Percentiles rank a stretch among this genome's conserved stretches.
phyloP scores from a whole-genome alignment of 35 echinoderm and acorn worm genomes.

The Ophiothrix spiculata region DNA sequence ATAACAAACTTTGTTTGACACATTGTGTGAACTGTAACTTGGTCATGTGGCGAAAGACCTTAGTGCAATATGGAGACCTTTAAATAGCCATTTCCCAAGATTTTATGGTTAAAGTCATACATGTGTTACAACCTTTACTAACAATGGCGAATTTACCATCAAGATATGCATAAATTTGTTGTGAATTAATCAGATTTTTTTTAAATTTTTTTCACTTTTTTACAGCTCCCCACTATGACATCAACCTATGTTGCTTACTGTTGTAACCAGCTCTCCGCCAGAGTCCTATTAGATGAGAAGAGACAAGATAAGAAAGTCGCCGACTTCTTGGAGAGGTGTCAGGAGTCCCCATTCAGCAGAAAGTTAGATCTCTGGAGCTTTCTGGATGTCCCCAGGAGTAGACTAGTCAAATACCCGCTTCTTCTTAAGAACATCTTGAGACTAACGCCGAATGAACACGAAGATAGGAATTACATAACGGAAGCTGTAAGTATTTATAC shows the following conservation, averaged over 20 bases:
- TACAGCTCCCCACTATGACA: conserved; percentile 75
- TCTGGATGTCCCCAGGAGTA: conserved; percentile 88
- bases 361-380: conserved; percentile 99
- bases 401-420: conserved; percentile 93
- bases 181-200: neutral
- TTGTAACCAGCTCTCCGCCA: conserved; percentile 85
- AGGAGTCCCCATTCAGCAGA: conserved; percentile 96
- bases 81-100: too few species aligned
- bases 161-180: neutral
- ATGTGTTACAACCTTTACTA: neutral
- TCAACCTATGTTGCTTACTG: conserved; percentile 83
- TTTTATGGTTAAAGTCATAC: neutral
- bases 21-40: too few species aligned
- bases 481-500: conserved; percentile 78
- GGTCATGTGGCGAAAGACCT: too few species aligned
- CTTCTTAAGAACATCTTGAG: conserved; percentile 89
- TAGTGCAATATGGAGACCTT: too few species aligned
- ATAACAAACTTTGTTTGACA: too few species aligned
- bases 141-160: neutral
- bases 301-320: conserved; percentile 78
- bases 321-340: conserved; percentile 93
- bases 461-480: conserved; percentile 62
- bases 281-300: conserved; percentile 86
- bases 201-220: conserved; percentile 31
- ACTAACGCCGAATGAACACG: conserved; percentile 78